Evolutionary conservation across 2,113 vertebrate species (phyloP), one percentile per base, ranked within the genome.

Genomic region (Leptosomus discolor): DNA sequence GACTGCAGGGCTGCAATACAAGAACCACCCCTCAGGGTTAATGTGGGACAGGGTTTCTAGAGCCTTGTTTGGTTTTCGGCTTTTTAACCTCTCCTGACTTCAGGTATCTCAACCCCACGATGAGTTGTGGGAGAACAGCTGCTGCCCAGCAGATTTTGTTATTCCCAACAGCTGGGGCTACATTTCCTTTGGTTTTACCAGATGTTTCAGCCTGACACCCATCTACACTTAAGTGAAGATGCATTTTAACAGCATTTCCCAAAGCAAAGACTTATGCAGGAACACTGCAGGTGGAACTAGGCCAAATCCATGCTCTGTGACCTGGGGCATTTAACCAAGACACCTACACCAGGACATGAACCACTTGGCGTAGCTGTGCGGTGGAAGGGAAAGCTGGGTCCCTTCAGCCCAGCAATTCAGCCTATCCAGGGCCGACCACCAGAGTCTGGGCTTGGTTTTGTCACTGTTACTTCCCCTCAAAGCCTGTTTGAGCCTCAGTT

Each of bases 11-110:
- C 63, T 70, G 69, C n/a, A 36, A 24, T 3, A 43, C 5, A 50
- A 83, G 36, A 68, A 11, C 12, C 37, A 34, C 5, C 19, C 43
- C 69, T 69, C 50, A 2, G 0, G 5, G 29, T 0, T 23, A 45
- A 16, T 2, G 21, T 4, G 2, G 51, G 36, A 48, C 53, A 46
- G 8, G 3, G 18, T 15, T 73, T 79, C 3, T 23, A 12, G 14
- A 45, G 12, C 1, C 3, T 12, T 36, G 7, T 9, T 51, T 60
- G 48, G 0, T 81, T 53, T 63, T 11, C 32, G 32, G 68, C 67
- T 45, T 50, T 8, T 14, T 15, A 61, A 63, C 34, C n/a, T 79
- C 79, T 86, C 51, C 60, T 53, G 30, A 69, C 11, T 19, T 27
- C 48, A 73, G 18, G 16, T 23, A 30, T 19, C 18, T 81, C 80